These are phyloP conservation scores for Brachypalpus laphriformis DNA, from an alignment of 2,888 invertebrate genomes.

Conservation along the genomic window DNA sequence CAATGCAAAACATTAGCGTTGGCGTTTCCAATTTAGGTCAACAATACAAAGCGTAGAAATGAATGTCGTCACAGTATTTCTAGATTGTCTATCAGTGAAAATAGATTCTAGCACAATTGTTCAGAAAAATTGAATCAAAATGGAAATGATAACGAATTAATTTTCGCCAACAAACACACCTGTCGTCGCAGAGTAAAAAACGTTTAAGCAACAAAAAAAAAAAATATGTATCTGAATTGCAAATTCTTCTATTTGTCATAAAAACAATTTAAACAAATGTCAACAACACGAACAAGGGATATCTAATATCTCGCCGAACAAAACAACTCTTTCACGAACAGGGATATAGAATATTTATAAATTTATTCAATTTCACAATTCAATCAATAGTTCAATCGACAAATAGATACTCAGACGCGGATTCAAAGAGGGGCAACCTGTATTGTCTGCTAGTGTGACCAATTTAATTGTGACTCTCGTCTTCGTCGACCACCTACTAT, in stretches of 20 bases:
- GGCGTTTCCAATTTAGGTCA: conserved; percentile 42
- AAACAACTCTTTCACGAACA: neutral
- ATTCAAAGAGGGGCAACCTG: neutral
- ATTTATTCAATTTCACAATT: conserved; percentile 29
- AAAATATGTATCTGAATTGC: conserved; percentile 17
- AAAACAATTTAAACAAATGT: neutral
- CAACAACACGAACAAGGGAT: conserved; percentile 19
- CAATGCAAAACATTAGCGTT: conserved; percentile 16
- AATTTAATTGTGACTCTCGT: neutral
- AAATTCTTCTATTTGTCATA: conserved; percentile 7
- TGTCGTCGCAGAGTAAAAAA: neutral
- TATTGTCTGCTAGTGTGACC: neutral
- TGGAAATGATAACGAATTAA: conserved; percentile 5
- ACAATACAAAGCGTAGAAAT: neutral
- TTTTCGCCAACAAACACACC: conserved; percentile 17
- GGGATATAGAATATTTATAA: neutral
- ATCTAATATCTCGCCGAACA: too few relatives aligned
- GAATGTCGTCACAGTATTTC: neutral
- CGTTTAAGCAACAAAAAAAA: neutral
- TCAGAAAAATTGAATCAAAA: neutral
- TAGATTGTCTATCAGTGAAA: neutral
- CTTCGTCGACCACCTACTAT: conserved; percentile 6
- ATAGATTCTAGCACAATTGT: too few relatives aligned
- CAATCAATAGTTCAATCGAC: conserved; percentile 3
- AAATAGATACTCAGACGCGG: neutral